Percentiles rank a stretch among this genome's conserved stretches.
Evolutionary conservation across 2,888 invertebrate species (phyloP).

Genomic region (Drosophila mettleri): DNA sequence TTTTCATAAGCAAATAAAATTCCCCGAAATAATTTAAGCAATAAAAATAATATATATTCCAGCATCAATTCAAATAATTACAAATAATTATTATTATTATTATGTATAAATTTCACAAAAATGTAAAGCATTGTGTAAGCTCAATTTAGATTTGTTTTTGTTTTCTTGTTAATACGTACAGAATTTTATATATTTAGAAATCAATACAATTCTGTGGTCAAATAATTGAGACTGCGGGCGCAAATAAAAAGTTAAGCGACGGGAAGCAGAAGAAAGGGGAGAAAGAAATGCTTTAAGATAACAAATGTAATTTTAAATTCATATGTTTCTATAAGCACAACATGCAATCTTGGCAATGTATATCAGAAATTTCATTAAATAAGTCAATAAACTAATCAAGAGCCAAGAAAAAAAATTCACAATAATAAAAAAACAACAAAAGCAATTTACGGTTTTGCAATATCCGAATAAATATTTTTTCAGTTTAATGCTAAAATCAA

Average conservation of each 20-base stretch:
- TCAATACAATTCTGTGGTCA: constrained; percentile 27
- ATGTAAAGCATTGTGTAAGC: background rate
- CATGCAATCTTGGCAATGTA: background rate
- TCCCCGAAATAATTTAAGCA: no score
- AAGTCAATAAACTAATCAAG: constrained; percentile 17
- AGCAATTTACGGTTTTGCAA: constrained; percentile 7
- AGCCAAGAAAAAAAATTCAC: background rate
- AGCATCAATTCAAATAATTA: no score
- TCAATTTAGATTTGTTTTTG: background rate
- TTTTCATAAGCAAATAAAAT: no score
- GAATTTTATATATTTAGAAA: constrained; percentile 23
- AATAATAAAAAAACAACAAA: background rate
- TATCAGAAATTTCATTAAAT: constrained; percentile 9
- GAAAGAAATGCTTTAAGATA: constrained; percentile 22
- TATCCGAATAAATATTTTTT: background rate
- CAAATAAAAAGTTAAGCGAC: constrained; percentile 10
- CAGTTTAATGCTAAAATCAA: no score
- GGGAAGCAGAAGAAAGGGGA: background rate
- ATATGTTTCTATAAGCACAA: constrained; percentile 7
- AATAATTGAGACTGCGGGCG: constrained; percentile 30
- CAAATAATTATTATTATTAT: no score
- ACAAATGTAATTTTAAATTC: constrained; percentile 6
- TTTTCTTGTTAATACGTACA: background rate
- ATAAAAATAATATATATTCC: no score
- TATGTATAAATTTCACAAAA: background rate